Evolutionary conservation across 1,140 invertebrate genomes (phyloP).

Genomic region (Anoplophora glabripennis): DNA sequence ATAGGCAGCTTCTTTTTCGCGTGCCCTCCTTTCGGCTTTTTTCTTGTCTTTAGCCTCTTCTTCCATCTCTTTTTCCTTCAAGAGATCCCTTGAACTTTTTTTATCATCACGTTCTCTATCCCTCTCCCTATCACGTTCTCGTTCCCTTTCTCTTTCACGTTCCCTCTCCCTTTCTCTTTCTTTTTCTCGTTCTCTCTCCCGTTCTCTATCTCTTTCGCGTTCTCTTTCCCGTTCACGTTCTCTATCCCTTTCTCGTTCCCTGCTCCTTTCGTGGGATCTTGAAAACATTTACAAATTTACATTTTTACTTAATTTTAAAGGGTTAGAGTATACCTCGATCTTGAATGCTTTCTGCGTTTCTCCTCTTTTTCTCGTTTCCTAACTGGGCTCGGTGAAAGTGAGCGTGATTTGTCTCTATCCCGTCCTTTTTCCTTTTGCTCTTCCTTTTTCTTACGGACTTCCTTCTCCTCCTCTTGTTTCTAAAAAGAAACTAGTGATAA

Average conservation of each 20-base stretch:
- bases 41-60: slow-evolving; percentile 89
- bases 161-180: slow-evolving; percentile 51
- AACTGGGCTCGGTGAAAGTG: slow-evolving; percentile 42
- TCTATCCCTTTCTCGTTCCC: slow-evolving; percentile 48
- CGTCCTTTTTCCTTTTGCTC: slow-evolving; percentile 48
- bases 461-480: slow-evolving; percentile 64
- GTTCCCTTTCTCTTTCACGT: slow-evolving; percentile 54
- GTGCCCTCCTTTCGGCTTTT: slow-evolving; percentile 82
- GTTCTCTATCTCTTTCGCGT: slow-evolving; percentile 49
- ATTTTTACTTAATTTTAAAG: background rate
- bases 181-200: slow-evolving; percentile 50
- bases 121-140: slow-evolving; percentile 50
- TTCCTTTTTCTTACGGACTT: slow-evolving; percentile 48
- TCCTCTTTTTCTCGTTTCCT: slow-evolving; percentile 43
- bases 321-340: slow-evolving; percentile 43
- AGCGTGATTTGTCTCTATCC: slow-evolving; percentile 49
- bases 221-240: slow-evolving; percentile 49
- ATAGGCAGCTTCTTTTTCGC: slow-evolving; percentile 93
- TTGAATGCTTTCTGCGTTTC: slow-evolving; percentile 48
- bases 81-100: slow-evolving; percentile 60
- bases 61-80: slow-evolving; percentile 82
- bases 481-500: slow-evolving; percentile 52
- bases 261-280: slow-evolving; percentile 27
- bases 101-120: slow-evolving; percentile 51
- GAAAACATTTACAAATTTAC: too few relatives aligned